phyloP scores from a whole-genome alignment of 2,797 vertebrate species.

The Characodon lateralis region DNA sequence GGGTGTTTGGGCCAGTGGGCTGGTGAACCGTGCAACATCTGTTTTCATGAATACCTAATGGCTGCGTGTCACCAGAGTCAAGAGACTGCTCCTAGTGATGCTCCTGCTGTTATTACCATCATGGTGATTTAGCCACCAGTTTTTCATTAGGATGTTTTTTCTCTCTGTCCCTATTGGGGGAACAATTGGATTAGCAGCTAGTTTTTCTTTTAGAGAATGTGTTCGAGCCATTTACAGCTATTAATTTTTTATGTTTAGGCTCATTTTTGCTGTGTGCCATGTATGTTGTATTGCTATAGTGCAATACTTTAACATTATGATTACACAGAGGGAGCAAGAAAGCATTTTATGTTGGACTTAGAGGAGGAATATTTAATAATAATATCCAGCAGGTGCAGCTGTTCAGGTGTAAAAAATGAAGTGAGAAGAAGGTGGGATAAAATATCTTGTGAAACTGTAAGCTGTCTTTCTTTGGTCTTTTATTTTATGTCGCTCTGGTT shows the following conservation, averaged over 20 bases:
- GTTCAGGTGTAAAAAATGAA: conserved; percentile 29
- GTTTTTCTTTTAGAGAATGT: conserved; percentile 35
- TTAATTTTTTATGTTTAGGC: conserved; percentile 22
- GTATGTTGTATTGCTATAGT: conserved; percentile 46
- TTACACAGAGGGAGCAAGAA: conserved; percentile 33
- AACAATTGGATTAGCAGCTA: conserved; percentile 65
- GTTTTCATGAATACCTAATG: conserved; percentile 80
- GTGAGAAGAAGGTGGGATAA: conserved; percentile 18
- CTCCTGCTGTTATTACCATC: conserved; percentile 69
- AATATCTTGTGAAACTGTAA: conserved; percentile 16
- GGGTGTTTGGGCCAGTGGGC: conserved; percentile 65
- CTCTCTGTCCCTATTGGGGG: conserved; percentile 39
- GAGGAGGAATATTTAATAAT: conserved; percentile 26
- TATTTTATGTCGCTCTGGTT: not conserved
- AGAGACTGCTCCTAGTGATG: conserved; percentile 59
- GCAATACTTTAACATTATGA: conserved; percentile 48
- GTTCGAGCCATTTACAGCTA: conserved; percentile 14
- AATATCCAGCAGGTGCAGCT: conserved; percentile 34
- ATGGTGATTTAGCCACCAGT: conserved; percentile 65
- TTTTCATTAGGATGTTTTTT: conserved; percentile 69
- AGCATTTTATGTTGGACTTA: conserved; percentile 39
- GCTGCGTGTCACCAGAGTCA: conserved; percentile 75
- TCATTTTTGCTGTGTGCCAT: conserved; percentile 15
- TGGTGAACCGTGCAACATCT: conserved; percentile 72
- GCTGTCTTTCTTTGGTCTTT: not conserved